Evolutionary conservation across 2,797 vertebrate species (phyloP).

Genomic region (Helostoma temminkii): DNA sequence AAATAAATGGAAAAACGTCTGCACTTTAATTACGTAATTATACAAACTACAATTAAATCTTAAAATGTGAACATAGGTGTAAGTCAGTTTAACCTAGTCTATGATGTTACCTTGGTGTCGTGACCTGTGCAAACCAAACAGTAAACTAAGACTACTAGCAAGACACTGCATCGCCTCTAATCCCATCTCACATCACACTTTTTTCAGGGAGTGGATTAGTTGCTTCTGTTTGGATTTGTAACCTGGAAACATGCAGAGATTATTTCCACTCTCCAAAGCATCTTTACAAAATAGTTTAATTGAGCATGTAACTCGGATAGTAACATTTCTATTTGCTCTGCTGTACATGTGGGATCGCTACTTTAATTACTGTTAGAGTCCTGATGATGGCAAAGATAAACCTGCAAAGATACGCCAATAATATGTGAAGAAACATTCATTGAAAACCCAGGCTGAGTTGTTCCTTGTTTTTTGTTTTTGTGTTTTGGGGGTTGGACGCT

Average conservation of each 20-base stretch:
- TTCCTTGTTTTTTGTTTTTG: too few relatives aligned
- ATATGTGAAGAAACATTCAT: too few relatives aligned
- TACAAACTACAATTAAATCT: neutral
- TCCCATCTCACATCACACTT: slow-evolving; percentile 17
- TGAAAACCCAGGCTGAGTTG: too few relatives aligned
- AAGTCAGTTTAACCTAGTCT: neutral
- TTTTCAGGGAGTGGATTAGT: slow-evolving; percentile 13
- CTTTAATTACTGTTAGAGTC: too few relatives aligned
- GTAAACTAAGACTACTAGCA: slow-evolving; percentile 9
- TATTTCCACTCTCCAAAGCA: slow-evolving; percentile 3
- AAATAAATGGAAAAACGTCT: neutral
- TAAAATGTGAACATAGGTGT: neutral
- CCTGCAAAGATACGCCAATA: too few relatives aligned
- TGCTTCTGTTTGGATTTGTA: slow-evolving; percentile 37
- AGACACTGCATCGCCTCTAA: slow-evolving; percentile 13
- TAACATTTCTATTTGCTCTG: too few relatives aligned
- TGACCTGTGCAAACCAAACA: slow-evolving; percentile 24
- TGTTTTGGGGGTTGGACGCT: too few relatives aligned
- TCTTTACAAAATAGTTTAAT: neutral
- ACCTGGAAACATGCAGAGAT: slow-evolving; percentile 20
- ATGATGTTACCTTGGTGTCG: slow-evolving; percentile 16
- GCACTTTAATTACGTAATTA: neutral
- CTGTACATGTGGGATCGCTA: too few relatives aligned
- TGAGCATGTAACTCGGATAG: too few relatives aligned
- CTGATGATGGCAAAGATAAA: too few relatives aligned